Conservation (phyloP, 2,888 invertebrate species). For the Cacoxenus indagator region DNA sequence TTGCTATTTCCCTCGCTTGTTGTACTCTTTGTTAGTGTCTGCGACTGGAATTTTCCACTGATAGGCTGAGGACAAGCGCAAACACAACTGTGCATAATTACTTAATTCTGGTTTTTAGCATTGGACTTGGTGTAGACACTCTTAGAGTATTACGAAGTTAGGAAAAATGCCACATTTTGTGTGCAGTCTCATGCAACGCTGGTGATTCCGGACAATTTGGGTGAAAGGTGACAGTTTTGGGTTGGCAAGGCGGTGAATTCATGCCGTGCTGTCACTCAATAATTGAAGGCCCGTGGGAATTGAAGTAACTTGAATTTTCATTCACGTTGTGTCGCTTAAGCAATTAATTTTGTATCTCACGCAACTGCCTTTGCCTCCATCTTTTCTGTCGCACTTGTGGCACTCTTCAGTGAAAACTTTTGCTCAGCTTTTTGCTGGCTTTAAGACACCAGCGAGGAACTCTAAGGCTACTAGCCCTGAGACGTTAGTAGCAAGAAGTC, state of each 20-base stretch:
- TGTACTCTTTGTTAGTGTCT: background rate
- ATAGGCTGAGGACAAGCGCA: background rate
- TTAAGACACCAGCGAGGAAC: too few relatives aligned
- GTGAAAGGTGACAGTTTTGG: too few relatives aligned
- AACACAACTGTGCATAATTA: slow-evolving; percentile 11
- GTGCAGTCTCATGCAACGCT: too few relatives aligned
- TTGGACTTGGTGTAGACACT: slow-evolving; percentile 48
- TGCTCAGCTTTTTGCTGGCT: too few relatives aligned
- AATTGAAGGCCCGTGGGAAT: background rate
- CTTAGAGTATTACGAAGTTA: too few relatives aligned
- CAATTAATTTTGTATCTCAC: background rate
- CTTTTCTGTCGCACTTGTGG: too few relatives aligned
- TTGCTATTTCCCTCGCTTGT: background rate
- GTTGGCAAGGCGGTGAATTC: slow-evolving; percentile 51
- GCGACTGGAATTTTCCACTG: background rate
- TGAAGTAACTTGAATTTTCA: background rate
- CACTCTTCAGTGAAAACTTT: too few relatives aligned
- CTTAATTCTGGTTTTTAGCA: slow-evolving; percentile 37
- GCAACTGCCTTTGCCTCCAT: background rate
- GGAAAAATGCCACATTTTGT: too few relatives aligned
- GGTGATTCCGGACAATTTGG: too few relatives aligned
- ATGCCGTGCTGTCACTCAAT: slow-evolving; percentile 37
- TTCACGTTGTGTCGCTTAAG: background rate
- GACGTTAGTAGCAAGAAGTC: background rate
- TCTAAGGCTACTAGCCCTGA: background rate